These are phyloP conservation scores for Nesometra sesokonis DNA, from an alignment of 35 echinoderm and acorn worm genomes.

Conservation along the genomic window DNA sequence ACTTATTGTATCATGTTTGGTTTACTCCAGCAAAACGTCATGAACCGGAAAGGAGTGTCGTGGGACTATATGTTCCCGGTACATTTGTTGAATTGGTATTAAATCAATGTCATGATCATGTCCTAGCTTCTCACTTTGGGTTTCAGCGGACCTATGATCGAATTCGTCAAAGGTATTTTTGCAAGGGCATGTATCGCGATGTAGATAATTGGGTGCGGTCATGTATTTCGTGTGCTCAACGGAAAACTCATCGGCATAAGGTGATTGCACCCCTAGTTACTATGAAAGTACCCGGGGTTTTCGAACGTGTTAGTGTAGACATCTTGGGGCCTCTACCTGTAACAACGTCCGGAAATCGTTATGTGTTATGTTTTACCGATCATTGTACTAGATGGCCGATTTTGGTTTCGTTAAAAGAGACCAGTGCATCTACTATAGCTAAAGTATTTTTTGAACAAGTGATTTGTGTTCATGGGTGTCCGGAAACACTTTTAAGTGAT, in stretches of 20 bases:
- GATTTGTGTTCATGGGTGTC: background rate
- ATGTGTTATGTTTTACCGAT: no score
- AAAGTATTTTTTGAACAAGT: background rate
- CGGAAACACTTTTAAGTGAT: conserved; percentile 19
- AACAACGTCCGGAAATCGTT: no score
- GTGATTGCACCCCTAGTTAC: background rate
- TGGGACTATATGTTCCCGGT: background rate
- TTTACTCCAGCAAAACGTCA: conserved; percentile 2
- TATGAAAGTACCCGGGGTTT: background rate
- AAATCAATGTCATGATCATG: conserved; percentile 20
- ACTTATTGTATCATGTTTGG: conserved; percentile 16
- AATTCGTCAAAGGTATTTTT: conserved; percentile 12
- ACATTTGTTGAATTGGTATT: conserved; percentile 8
- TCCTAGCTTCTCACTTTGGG: conserved; percentile 6
- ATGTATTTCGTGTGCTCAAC: background rate
- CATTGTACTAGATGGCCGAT: background rate
- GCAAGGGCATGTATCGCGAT: conserved; percentile 1
- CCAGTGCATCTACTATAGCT: background rate
- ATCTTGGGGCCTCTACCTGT: background rate
- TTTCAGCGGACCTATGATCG: background rate
- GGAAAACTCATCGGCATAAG: background rate
- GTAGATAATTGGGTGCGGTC: conserved; percentile 2
- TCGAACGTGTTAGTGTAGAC: conserved; percentile 2
- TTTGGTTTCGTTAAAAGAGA: background rate
- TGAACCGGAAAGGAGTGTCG: background rate